Evolutionary conservation across 2,797 vertebrate genomes (phyloP).

Genomic region (Peromyscus melanophrys): DNA sequence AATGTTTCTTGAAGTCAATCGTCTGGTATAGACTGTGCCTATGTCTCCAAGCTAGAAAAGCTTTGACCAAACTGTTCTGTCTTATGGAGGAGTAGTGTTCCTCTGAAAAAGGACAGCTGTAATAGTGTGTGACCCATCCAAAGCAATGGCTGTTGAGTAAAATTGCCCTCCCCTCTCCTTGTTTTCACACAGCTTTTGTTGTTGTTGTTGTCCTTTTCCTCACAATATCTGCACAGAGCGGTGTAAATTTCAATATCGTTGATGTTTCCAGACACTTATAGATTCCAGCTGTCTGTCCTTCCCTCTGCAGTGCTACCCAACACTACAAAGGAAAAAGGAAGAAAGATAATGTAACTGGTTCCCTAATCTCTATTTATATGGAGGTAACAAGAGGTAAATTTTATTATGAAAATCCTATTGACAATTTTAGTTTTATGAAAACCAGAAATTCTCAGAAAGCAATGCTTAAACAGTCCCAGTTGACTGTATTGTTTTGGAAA

Average conservation of each 20-base stretch:
- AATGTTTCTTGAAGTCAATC: slow-evolving; percentile 55
- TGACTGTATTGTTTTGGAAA: slow-evolving; percentile 43
- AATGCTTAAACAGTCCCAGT: slow-evolving; percentile 40
- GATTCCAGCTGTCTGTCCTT: slow-evolving; percentile 75
- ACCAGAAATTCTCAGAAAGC: slow-evolving; percentile 64
- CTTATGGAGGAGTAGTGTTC: slow-evolving; percentile 49
- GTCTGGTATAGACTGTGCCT: slow-evolving; percentile 2
- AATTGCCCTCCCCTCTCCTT: slow-evolving; percentile 73
- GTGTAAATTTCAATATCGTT: slow-evolving; percentile 82
- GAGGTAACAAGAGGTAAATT: slow-evolving; percentile 62
- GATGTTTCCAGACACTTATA: slow-evolving; percentile 82
- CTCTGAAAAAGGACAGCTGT: slow-evolving; percentile 69
- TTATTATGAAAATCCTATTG: slow-evolving; percentile 62
- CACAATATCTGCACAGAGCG: slow-evolving; percentile 78
- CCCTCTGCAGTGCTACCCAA: slow-evolving; percentile 67
- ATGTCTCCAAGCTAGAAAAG: slow-evolving; percentile 37
- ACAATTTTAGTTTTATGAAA: slow-evolving; percentile 63
- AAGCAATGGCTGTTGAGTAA: slow-evolving; percentile 63
- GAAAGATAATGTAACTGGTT: slow-evolving; percentile 45
- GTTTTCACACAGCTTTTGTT: slow-evolving; percentile 77
- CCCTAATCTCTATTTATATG: slow-evolving; percentile 61
- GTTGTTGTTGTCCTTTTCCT: background rate
- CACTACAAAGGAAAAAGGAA: slow-evolving; percentile 66
- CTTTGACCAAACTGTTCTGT: slow-evolving; percentile 45
- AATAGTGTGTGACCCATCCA: slow-evolving; percentile 61